Base-by-base conservation (phyloP, 1,140 invertebrate genomes). In the Platyura marginata region DNA sequence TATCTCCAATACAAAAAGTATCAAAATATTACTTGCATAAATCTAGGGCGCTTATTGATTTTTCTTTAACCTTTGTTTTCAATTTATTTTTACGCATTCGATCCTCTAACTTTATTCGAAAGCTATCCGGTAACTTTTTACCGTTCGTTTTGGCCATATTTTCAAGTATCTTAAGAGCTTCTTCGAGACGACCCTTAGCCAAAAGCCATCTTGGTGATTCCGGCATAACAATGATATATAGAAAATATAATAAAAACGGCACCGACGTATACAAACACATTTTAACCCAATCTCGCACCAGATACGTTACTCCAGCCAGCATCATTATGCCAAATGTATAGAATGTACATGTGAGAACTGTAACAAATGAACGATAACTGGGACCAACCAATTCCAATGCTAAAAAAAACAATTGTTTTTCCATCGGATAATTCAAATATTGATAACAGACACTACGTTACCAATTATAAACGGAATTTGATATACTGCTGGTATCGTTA, bases 381-480 rank as follows among this genome's bases (percentile, higher is more conserved):
- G 85, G 84, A 3, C 86, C 85, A 15, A 91, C 87, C 21, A 92
- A 56, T 65, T 93, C 89, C 44, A 92, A 60, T 47, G 83, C 88
- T 92, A 54, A 44, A 41, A 41, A 51, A 51, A 48, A 48, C 41
- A 15, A 15, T 35, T 8, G 15, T n/a, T n/a, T n/a, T n/a, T n/a
- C n/a, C n/a, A n/a, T n/a, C n/a, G n/a, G n/a, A n/a, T n/a, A n/a
- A n/a, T n/a, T n/a, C 34, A 35, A 37, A 34, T 34, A 15, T 34
- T n/a, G n/a, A n/a, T n/a, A 4, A 9, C 15, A 13, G 5, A 20
- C 15, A 19, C 5, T 5, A 3, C 2, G 21, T 80, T 69, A 90
- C 88, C 85, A 53, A 92, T 90, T 45, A 92, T 91, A 54, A 91
- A 92, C 3, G 88, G 88, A 58, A 92, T 89, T 66, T 93, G 87